Evolutionary conservation across 2,113 vertebrate genomes (phyloP), one percentile per base, ranked within the genome.

Genomic region (Apodemus speciosus): DNA sequence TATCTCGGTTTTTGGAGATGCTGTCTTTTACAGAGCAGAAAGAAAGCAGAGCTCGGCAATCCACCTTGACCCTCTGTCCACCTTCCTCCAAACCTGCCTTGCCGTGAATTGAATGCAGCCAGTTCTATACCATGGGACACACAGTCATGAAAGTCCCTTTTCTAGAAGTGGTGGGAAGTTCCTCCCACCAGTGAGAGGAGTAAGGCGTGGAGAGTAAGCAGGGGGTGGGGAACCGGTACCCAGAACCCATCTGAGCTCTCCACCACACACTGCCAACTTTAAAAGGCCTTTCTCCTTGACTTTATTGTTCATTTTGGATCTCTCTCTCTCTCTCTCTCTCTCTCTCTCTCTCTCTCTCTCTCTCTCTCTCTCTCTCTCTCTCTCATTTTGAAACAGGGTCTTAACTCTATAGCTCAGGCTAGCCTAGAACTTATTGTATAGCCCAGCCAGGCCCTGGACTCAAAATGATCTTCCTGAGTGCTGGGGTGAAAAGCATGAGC

Each of bases 1-100:
- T 15, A 51, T 84, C 16, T 0, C 9, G 1, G 58, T 85, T 83
- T 43, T 72, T 84, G 51, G 14, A 38, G 64, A 71, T 27, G 14
- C 66, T 40, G 66, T 68, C 77, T 89, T 83, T 91, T 81, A 51
- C 58, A 89, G 81, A 84, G 69, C 62, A 51, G 58, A 93, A 75
- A 64, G 20, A 93, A 75, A 64, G 20, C 11, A 32, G 40, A 90
- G 43, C 35, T 30, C 14, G 2, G 3, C 46, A 9, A 3, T 32
- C 69, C 1, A 4, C 40, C 27, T 46, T n/a, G 43, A 76, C 53
- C 51, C 49, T 23, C 32, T 85, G 56, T 20, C n/a, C 27, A 0
- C 15, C 35, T 64, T 60, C 49, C n/a, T 30, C 66, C 8, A 30
- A 3, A 32, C 4, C 10, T 35, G 6, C 30, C 77, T 35, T 49